Conservation (phyloP, 2,797 vertebrate species). For the Urosaurus nigricauda region DNA sequence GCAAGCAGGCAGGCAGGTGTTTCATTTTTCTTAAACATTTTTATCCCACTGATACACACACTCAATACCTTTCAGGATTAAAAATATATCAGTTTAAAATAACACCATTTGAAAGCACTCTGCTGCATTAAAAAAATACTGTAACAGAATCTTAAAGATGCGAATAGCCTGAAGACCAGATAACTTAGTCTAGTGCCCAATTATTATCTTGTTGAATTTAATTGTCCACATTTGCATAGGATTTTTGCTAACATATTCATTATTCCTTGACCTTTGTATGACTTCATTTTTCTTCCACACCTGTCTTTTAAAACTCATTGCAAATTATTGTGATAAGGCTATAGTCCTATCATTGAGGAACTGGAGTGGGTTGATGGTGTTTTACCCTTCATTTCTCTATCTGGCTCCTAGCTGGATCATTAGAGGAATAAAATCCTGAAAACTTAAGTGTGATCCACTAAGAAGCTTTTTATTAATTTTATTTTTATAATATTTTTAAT, state of each 20-base stretch:
- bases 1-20: background rate
- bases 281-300: background rate
- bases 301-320: constrained; percentile 1
- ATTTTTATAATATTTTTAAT: background rate
- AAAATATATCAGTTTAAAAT: constrained; percentile 18
- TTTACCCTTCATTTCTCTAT: background rate
- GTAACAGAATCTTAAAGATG: background rate
- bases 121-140: background rate
- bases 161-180: background rate
- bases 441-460: background rate
- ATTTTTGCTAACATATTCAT: background rate
- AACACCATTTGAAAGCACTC: constrained; percentile 2
- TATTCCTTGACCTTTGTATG: background rate
- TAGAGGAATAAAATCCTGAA: background rate
- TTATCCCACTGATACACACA: background rate
- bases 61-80: background rate
- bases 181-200: background rate
- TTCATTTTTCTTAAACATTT: background rate
- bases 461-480: background rate
- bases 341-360: background rate
- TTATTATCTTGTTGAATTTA: constrained; percentile 15
- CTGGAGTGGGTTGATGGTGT: background rate
- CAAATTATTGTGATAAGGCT: background rate
- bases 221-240: background rate
- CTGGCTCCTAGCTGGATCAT: background rate